Evolutionary conservation across 2,797 vertebrate species (phyloP).

Genomic region (Percopsis omiscomaycus): DNA sequence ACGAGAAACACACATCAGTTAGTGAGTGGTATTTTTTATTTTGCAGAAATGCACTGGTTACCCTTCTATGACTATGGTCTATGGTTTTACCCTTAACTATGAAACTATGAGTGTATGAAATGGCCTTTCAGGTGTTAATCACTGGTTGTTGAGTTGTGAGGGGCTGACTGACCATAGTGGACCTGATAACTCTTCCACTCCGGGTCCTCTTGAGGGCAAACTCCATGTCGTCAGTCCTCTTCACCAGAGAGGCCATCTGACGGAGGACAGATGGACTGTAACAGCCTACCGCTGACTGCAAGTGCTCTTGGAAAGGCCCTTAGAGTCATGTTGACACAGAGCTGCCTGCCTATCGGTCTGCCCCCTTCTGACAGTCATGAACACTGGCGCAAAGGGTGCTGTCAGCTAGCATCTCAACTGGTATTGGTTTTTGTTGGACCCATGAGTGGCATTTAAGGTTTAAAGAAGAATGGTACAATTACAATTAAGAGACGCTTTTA

Average conservation of each 20-base stretch:
- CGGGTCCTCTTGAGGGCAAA: constrained; percentile 81
- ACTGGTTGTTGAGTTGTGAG: constrained; percentile 4
- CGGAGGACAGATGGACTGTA: constrained; percentile 45
- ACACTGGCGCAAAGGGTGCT: background rate
- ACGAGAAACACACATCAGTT: too few relatives aligned
- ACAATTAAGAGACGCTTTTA: too few relatives aligned
- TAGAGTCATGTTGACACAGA: constrained; percentile 18
- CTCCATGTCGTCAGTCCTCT: constrained; percentile 72
- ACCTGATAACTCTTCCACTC: constrained; percentile 78
- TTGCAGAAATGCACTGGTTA: too few relatives aligned
- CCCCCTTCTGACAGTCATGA: background rate
- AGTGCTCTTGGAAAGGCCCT: constrained; percentile 14
- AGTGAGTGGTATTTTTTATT: too few relatives aligned
- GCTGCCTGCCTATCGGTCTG: background rate
- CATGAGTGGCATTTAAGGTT: too few relatives aligned
- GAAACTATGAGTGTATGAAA: too few relatives aligned
- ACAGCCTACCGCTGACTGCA: background rate
- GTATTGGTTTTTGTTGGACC: too few relatives aligned
- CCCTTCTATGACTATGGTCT: too few relatives aligned
- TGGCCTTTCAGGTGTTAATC: background rate
- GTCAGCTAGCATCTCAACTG: too few relatives aligned
- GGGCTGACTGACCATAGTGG: constrained; percentile 54
- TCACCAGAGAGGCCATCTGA: constrained; percentile 73
- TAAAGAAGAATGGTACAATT: too few relatives aligned
- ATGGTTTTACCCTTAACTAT: too few relatives aligned